A percentile compares a stretch with the other conserved stretches of the same genome.
Conservation (phyloP, 2,888 invertebrate species). For the Pachycephus smyrnensis region DNA sequence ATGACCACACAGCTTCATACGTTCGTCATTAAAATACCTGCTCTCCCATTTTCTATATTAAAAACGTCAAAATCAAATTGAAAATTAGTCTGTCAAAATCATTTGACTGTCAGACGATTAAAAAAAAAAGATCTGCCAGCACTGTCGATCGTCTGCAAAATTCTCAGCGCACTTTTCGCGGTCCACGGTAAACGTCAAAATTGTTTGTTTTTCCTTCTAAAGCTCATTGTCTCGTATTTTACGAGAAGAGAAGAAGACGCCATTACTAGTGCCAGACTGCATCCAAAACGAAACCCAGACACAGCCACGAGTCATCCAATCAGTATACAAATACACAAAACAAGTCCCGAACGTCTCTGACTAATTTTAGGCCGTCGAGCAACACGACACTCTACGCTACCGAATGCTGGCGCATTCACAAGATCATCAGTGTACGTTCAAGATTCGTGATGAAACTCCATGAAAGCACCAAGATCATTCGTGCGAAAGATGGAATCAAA, state of each 20-base stretch:
- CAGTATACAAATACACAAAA: not conserved
- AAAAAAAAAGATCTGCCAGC: not conserved
- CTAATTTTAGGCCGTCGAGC: not conserved
- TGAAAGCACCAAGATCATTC: not conserved
- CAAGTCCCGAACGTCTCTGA: not conserved
- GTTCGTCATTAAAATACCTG: not conserved
- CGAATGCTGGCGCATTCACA: not conserved
- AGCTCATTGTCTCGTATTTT: too few species aligned
- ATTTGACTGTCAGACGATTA: not conserved
- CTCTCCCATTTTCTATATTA: not conserved
- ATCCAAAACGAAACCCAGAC: not conserved
- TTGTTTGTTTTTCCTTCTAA: not conserved
- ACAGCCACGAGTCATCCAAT: not conserved
- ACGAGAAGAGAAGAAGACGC: not conserved
- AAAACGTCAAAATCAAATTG: not conserved
- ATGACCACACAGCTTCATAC: not conserved
- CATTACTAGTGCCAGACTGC: not conserved
- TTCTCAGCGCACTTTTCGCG: not conserved
- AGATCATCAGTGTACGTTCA: not conserved
- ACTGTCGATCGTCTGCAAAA: not conserved
- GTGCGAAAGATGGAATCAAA: not conserved
- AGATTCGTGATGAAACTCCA: not conserved
- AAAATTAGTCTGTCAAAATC: not conserved
- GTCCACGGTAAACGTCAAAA: not conserved
- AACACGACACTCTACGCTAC: not conserved